Conservation (phyloP, 23 tunicate species). For the Pegea sp. region DNA sequence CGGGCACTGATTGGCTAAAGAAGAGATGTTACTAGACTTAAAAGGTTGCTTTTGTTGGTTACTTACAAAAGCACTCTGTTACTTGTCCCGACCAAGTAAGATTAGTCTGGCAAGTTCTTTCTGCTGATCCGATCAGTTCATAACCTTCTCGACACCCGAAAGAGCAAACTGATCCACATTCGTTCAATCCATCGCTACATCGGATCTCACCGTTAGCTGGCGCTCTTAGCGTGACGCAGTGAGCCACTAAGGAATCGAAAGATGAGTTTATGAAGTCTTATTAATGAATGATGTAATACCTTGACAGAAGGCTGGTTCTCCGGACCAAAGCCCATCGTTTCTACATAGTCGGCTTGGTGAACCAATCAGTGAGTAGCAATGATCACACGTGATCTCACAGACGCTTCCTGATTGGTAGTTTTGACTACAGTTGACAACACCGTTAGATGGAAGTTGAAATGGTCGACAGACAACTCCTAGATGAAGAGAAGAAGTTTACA, state of each 20-base stretch:
- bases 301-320: conserved; percentile 44
- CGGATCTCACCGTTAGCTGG: conserved; percentile 64
- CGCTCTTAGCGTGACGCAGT: conserved; percentile 41
- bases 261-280: neutral
- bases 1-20: conserved; percentile 18
- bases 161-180: conserved; percentile 62
- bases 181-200: conserved; percentile 33
- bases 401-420: conserved; percentile 26
- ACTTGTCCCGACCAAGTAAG: conserved; percentile 43
- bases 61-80: conserved; percentile 58
- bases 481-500: too few relatives aligned
- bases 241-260: conserved; percentile 8
- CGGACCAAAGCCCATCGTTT: conserved; percentile 72
- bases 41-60: too few relatives aligned
- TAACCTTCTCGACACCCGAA: conserved; percentile 54
- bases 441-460: conserved; percentile 26
- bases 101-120: conserved; percentile 42
- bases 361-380: conserved; percentile 36
- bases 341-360: conserved; percentile 33
- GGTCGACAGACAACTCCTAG: conserved; percentile 27
- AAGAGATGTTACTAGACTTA: neutral
- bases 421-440: conserved; percentile 31
- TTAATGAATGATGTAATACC: conserved; percentile 6
- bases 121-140: conserved; percentile 21
- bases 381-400: conserved; percentile 46